Evolutionary conservation across 2,797 vertebrate genomes (phyloP).

Genomic region (Coracias cyanogaster): DNA sequence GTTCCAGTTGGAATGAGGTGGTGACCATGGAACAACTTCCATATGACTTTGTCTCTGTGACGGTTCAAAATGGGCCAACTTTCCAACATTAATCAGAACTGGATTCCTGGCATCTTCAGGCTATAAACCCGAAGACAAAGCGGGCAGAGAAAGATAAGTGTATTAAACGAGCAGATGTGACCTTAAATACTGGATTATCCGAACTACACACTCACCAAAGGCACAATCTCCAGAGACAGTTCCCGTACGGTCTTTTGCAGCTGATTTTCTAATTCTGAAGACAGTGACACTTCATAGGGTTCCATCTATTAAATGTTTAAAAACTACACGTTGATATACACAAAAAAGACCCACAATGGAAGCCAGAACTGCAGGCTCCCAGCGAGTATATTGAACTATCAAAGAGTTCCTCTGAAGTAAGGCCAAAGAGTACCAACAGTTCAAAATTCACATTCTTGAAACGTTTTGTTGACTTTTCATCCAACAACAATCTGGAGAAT

Average conservation of each 20-base stretch:
- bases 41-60: slow-evolving; percentile 86
- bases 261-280: slow-evolving; percentile 85
- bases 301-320: slow-evolving; percentile 83
- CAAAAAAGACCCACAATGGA: background rate
- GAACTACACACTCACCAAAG: slow-evolving; percentile 73
- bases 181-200: background rate
- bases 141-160: background rate
- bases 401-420: background rate
- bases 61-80: slow-evolving; percentile 92
- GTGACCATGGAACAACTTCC: slow-evolving; percentile 96
- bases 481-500: background rate
- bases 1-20: slow-evolving; percentile 98
- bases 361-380: background rate
- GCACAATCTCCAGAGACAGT: slow-evolving; percentile 82
- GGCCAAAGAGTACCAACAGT: background rate
- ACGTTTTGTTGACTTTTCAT: background rate
- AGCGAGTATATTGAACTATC: background rate
- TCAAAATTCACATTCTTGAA: background rate
- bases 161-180: background rate
- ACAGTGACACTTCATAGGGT: slow-evolving; percentile 83
- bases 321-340: background rate
- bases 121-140: slow-evolving; percentile 67
- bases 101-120: slow-evolving; percentile 81
- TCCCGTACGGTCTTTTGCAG: slow-evolving; percentile 81
- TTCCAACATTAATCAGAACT: slow-evolving; percentile 87